Conservation (phyloP, 2,888 invertebrate genomes). For the Tubulanus polymorphus region DNA sequence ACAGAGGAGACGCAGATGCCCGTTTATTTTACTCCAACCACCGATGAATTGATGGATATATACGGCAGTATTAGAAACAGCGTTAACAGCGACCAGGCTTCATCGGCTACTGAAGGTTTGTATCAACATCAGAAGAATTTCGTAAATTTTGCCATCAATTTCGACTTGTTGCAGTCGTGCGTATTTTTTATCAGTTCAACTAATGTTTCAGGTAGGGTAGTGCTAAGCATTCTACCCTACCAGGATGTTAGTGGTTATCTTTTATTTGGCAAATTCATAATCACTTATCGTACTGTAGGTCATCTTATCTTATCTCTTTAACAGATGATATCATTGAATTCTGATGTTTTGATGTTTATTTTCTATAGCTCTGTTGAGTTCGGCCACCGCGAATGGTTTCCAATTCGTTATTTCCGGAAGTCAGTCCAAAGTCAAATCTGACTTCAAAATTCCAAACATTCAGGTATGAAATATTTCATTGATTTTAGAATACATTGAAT, state of each 20-base stretch:
- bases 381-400: constrained; percentile 91
- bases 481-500: not conserved
- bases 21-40: constrained; percentile 80
- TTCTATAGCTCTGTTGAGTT: constrained; percentile 68
- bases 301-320: no score
- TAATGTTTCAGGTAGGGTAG: no score
- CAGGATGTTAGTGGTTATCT: no score
- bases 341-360: not conserved
- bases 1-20: constrained; percentile 77
- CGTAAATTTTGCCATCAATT: no score
- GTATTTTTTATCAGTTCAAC: no score
- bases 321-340: not conserved
- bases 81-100: constrained; percentile 66
- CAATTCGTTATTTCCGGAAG: constrained; percentile 81
- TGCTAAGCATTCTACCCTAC: no score
- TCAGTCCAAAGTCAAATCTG: constrained; percentile 67
- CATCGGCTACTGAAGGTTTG: constrained; percentile 71
- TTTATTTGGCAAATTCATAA: not conserved
- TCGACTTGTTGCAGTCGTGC: no score
- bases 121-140: no score
- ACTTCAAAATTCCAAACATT: constrained; percentile 80
- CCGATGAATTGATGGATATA: constrained; percentile 69
- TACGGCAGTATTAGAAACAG: constrained; percentile 70
- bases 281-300: not conserved
- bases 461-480: constrained; percentile 40